Percentiles rank a stretch among this genome's conserved stretches.
These are phyloP conservation scores for Philhelius pedissequus DNA, from an alignment of 2,888 invertebrate species.

Conservation along the genomic window DNA sequence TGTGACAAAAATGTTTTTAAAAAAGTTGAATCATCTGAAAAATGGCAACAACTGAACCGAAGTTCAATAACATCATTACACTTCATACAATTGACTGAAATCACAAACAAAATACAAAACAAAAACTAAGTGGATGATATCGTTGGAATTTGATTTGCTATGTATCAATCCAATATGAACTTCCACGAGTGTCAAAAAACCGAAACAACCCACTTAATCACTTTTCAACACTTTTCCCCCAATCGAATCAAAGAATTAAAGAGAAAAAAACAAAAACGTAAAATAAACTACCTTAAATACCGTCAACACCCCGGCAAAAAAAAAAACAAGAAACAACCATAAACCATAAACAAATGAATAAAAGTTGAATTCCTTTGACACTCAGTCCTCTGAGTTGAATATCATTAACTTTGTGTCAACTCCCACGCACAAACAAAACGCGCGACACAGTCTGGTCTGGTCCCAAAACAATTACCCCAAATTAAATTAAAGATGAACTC, in stretches of 20 bases:
- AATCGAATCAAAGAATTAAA: neutral
- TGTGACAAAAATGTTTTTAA: too few species aligned
- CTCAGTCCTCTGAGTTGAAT: slow-evolving; percentile 17
- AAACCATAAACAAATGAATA: slow-evolving; percentile 7
- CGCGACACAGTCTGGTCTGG: slow-evolving; percentile 31
- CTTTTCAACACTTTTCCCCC: slow-evolving; percentile 25
- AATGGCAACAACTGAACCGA: too few species aligned
- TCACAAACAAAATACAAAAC: too few species aligned
- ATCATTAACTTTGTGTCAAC: slow-evolving; percentile 14
- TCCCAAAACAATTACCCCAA: slow-evolving; percentile 62
- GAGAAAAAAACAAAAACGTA: neutral
- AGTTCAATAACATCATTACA: neutral
- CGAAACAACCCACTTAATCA: slow-evolving; percentile 19
- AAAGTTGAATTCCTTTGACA: slow-evolving; percentile 44
- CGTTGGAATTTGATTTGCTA: neutral
- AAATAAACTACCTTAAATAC: slow-evolving; percentile 38
- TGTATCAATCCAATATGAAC: neutral
- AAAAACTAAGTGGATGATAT: too few species aligned
- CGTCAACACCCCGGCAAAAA: slow-evolving; percentile 22
- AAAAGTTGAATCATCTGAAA: too few species aligned
- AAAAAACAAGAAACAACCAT: slow-evolving; percentile 3
- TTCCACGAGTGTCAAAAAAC: neutral
- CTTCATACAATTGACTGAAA: too few species aligned
- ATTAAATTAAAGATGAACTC: slow-evolving; percentile 65
- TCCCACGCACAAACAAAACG: slow-evolving; percentile 31